phyloP scores from a whole-genome alignment of 2,797 vertebrate species.

The Hirundo rustica region DNA sequence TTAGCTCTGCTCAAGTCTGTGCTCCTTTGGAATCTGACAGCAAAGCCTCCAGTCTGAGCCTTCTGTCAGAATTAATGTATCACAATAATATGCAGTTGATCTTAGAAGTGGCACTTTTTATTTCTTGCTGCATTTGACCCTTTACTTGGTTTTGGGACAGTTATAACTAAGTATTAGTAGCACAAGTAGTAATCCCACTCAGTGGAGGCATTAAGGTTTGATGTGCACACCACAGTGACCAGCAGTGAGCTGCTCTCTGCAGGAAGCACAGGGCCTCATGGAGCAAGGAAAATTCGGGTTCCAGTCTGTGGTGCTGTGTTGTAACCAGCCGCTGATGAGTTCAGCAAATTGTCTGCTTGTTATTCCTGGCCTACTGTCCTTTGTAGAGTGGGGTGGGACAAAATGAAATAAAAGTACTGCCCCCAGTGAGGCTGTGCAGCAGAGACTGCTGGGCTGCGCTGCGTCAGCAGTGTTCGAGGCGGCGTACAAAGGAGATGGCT shows the following conservation, averaged over 20 bases:
- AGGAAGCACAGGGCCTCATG: neutral
- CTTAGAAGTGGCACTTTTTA: neutral
- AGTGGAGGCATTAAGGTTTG: neutral
- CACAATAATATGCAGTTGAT: neutral
- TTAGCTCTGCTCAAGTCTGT: neutral
- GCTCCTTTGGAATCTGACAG: constrained; percentile 26
- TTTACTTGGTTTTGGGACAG: neutral
- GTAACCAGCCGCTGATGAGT: neutral
- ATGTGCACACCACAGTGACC: neutral
- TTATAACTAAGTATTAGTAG: neutral
- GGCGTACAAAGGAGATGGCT: neutral
- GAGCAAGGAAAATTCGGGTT: neutral
- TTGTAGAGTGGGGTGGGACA: neutral
- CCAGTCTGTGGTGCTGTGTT: fast-evolving
- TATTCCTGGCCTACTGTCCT: neutral
- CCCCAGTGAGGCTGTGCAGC: neutral
- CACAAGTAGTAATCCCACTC: neutral
- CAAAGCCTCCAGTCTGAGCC: constrained; percentile 8
- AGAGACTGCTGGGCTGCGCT: neutral
- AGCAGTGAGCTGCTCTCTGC: neutral
- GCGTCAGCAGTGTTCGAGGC: neutral
- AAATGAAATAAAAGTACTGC: neutral
- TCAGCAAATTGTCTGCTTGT: neutral
- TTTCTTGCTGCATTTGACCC: neutral
- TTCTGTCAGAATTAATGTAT: constrained; percentile 20